Conservation (phyloP, 1,140 invertebrate species). For the Araneus ventricosus region DNA sequence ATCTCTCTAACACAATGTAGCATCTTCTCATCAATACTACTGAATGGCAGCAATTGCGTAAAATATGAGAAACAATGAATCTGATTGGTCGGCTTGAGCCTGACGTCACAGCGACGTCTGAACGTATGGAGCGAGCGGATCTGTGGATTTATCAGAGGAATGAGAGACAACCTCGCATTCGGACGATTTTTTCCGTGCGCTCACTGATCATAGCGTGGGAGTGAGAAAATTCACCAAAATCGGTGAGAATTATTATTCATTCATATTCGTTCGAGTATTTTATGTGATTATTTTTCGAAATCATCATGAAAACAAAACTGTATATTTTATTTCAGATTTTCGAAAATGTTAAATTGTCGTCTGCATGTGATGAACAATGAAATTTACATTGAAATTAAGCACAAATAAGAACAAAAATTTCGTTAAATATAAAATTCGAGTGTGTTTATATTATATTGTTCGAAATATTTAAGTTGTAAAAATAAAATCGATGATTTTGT, state of each 20-base stretch:
- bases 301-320: background rate
- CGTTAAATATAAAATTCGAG: background rate
- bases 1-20: constrained; percentile 10
- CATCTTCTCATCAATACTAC: constrained; percentile 43
- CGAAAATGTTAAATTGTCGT: background rate
- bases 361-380: background rate
- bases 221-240: constrained; percentile 20
- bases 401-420: background rate
- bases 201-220: constrained; percentile 39
- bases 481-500: too few relatives aligned
- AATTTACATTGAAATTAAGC: too few relatives aligned
- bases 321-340: background rate
- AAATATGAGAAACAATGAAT: constrained; percentile 55
- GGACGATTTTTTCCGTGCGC: background rate
- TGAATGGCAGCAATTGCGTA: constrained; percentile 69
- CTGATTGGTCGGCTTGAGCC: background rate
- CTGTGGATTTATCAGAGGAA: constrained; percentile 9
- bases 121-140: constrained; percentile 15
- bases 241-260: background rate
- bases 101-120: constrained; percentile 52
- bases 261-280: background rate
- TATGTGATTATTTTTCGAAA: background rate
- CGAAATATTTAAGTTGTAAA: too few relatives aligned
- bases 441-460: too few relatives aligned
- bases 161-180: constrained; percentile 10